Evolutionary conservation across 2,113 vertebrate genomes (phyloP).

Genomic region (Psittacara wagleri): DNA sequence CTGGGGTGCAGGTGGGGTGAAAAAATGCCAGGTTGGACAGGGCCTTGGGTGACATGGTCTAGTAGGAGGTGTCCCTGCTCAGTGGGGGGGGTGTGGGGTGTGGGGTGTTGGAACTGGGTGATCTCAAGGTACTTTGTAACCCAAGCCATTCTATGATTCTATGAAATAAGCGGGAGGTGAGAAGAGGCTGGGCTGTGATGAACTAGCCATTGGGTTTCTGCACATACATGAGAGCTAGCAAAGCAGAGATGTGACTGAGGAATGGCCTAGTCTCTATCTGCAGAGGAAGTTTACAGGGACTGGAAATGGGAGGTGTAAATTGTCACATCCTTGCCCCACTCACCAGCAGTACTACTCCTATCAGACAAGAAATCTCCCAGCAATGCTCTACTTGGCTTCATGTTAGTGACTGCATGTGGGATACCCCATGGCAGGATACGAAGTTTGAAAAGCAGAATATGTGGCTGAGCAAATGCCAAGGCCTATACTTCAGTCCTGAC

Average conservation of each 20-base stretch:
- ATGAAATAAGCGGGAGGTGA: background rate
- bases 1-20: background rate
- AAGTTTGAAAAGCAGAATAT: background rate
- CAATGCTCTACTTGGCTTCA: rapidly evolving
- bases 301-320: background rate
- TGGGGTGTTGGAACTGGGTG: background rate
- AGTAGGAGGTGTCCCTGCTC: background rate
- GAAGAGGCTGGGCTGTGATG: background rate
- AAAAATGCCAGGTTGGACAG: background rate
- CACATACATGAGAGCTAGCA: background rate
- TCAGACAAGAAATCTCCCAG: background rate
- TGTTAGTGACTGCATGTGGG: rapidly evolving
- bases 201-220: background rate
- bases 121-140: background rate
- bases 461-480: background rate
- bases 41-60: background rate
- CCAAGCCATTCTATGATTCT: background rate
- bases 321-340: rapidly evolving
- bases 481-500: background rate
- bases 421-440: background rate
- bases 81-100: too few relatives aligned
- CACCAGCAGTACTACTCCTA: background rate
- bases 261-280: background rate
- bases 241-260: background rate
- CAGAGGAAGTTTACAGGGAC: background rate